Base-by-base conservation (phyloP, 2,113 vertebrate genomes). In the Egretta garzetta region DNA sequence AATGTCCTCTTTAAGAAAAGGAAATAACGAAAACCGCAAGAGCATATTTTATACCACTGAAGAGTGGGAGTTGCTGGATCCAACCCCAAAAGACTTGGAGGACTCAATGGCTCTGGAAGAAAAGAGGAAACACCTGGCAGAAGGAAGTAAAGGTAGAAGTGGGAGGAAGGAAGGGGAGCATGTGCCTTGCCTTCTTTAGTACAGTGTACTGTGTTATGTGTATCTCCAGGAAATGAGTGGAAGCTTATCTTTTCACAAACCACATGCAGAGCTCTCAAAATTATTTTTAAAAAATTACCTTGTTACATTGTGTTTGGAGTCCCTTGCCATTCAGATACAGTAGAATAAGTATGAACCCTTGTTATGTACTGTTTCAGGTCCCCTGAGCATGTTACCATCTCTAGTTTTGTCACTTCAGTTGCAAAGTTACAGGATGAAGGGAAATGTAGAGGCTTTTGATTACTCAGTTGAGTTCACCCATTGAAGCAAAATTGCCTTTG, bases 41-140 rank as follows among this genome's bases (percentile, higher is more conserved):
- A 99, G 99, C 9, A 35, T 99, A 24, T 99, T 99, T 97, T 99
- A 99, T 66, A 99, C 99, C 45, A 98, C 16, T 21, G 99, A 99
- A n/a, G 99, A 99, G 41, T 99, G 99, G 99, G 99, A 99, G 92
- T 94, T 99, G 77, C 93, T 99, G 89, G 99, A 99, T 28, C 98
- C 98, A 62, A 98, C 98, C 22, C 94, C 98, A 18, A 99, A 99
- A 60, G 99, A 99, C 81, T 95, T 98, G 91, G 96, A 98, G 63
- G 99, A 99, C 70, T 98, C 98, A 0, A 37, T 95, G 67, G 93
- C 83, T 3, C 98, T 97, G 59, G 98, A 98, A 28, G 98, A 98
- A 18, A 97, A 91, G 83, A 97, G 93, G 67, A 99, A 98, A 80
- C 94, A 92, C 39, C 68, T 96, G 30, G 85, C 97, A 19, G 98